Evolutionary conservation across 2,113 vertebrate genomes (phyloP).

Genomic region (Dissostichus mawsoni): DNA sequence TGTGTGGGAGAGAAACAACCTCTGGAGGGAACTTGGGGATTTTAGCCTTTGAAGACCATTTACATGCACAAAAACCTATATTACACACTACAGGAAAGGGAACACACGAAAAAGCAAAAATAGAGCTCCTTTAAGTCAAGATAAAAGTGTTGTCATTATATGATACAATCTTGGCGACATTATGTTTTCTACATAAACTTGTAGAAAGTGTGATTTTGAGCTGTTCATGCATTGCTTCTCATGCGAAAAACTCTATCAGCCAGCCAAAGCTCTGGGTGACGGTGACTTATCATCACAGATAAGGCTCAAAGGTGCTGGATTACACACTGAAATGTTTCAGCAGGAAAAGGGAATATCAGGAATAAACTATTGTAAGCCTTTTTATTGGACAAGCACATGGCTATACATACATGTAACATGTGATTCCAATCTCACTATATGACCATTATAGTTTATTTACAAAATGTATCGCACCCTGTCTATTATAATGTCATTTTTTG

Average conservation of each 20-base stretch:
- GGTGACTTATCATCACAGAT: constrained; percentile 11
- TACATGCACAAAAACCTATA: no score
- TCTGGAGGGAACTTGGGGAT: no score
- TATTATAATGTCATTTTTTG: not conserved
- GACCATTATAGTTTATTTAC: not conserved
- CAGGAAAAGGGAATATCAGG: not conserved
- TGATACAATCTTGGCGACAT: not conserved
- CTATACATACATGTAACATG: not conserved
- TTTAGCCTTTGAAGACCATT: no score
- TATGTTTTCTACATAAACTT: not conserved
- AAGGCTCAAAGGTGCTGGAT: not conserved
- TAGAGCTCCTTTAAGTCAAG: not conserved
- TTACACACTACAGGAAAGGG: no score
- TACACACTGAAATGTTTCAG: constrained; percentile 9
- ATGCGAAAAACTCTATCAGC: not conserved
- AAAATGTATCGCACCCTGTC: no score
- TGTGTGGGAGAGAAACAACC: no score
- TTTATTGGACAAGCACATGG: not conserved
- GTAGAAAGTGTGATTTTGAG: not conserved
- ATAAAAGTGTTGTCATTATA: not conserved
- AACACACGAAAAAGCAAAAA: no score
- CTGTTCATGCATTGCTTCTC: not conserved
- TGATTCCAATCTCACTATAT: not conserved
- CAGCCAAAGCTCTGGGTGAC: constrained; percentile 7
- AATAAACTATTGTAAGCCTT: not conserved